Evolutionary conservation across 2,797 vertebrate genomes (phyloP).

Genomic region (Protosalanx chinensis): DNA sequence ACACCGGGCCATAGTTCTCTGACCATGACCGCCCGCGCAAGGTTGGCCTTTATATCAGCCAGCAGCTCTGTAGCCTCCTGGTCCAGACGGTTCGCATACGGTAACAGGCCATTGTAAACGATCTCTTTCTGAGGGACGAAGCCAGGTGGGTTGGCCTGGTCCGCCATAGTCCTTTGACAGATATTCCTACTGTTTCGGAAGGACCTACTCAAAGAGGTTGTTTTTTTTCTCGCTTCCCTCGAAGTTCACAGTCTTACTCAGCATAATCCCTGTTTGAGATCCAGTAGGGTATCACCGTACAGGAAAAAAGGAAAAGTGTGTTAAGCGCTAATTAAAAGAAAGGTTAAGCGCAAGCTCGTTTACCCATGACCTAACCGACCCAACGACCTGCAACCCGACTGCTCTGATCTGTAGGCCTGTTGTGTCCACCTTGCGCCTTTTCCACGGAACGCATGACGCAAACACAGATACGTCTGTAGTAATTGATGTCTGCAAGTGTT

Average conservation of each 20-base stretch:
- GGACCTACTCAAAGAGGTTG: neutral
- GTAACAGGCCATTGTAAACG: slow-evolving; percentile 88
- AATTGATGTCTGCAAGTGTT: too few relatives aligned
- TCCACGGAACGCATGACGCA: too few relatives aligned
- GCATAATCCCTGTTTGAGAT: slow-evolving; percentile 45
- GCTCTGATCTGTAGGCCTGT: too few relatives aligned
- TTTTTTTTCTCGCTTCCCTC: slow-evolving; percentile 23
- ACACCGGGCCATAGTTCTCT: slow-evolving; percentile 93
- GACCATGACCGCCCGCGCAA: slow-evolving; percentile 86
- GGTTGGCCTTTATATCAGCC: slow-evolving; percentile 84
- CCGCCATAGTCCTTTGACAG: slow-evolving; percentile 58
- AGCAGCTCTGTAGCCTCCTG: slow-evolving; percentile 82
- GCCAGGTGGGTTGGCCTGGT: slow-evolving; percentile 40
- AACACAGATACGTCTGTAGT: too few relatives aligned
- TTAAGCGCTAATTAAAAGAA: slow-evolving; percentile 57
- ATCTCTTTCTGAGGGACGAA: slow-evolving; percentile 86
- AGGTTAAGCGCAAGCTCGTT: slow-evolving; percentile 36
- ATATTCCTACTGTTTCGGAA: neutral
- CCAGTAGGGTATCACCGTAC: neutral
- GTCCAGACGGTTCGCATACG: slow-evolving; percentile 84
- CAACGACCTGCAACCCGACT: slow-evolving; percentile 13
- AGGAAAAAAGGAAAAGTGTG: slow-evolving; percentile 49
- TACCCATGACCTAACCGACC: slow-evolving; percentile 33
- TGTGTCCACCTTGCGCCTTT: too few relatives aligned
- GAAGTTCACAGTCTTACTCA: slow-evolving; percentile 26